phyloP scores from a whole-genome alignment of 2,888 invertebrate species.

The Aleiodes alternator region DNA sequence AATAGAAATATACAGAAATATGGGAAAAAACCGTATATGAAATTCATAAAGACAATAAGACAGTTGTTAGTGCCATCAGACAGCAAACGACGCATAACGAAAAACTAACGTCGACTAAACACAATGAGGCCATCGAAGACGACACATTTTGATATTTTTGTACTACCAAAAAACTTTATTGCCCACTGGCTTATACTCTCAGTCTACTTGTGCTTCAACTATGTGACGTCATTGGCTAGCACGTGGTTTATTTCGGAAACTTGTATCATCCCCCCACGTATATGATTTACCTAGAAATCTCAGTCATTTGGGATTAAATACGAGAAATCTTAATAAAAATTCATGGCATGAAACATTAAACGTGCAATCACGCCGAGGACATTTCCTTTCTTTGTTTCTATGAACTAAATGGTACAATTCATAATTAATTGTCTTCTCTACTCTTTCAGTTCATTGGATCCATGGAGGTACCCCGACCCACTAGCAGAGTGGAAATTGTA shows the following conservation, averaged over 20 bases:
- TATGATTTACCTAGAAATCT: conserved; percentile 9
- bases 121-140: conserved; percentile 53
- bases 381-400: conserved; percentile 30
- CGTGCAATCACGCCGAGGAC: conserved; percentile 51
- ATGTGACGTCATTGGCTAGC: conserved; percentile 65
- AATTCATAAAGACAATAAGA: conserved; percentile 1
- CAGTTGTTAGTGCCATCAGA: conserved; percentile 31
- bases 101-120: conserved; percentile 36
- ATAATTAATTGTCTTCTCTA: conserved; percentile 9
- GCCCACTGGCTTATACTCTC: conserved; percentile 34
- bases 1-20: neutral
- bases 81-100: conserved; percentile 19
- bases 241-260: conserved; percentile 68
- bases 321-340: conserved; percentile 45
- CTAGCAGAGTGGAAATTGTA: conserved; percentile 98
- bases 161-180: conserved; percentile 40
- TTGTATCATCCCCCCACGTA: conserved; percentile 36
- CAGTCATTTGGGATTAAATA: conserved; percentile 19
- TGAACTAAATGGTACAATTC: conserved; percentile 36
- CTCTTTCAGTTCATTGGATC: conserved; percentile 98
- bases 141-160: conserved; percentile 56
- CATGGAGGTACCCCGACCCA: conserved; percentile 97
- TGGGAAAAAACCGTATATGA: neutral
- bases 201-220: conserved; percentile 21
- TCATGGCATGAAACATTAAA: conserved; percentile 43